Conservation (phyloP, 2,888 invertebrate genomes). For the Hydrotaea diabolus region DNA sequence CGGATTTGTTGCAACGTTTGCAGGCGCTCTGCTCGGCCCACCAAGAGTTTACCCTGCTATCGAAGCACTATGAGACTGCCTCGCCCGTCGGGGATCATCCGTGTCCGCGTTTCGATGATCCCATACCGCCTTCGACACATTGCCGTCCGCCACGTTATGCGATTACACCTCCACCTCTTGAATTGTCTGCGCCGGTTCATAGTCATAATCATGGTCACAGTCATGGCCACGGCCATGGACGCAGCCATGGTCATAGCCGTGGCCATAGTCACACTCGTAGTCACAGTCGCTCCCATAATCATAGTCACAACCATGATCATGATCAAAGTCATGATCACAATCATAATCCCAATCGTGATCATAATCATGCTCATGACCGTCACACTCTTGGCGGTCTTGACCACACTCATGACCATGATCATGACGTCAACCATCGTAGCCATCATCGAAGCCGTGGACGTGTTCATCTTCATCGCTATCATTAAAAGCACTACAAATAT, state of each 20-base stretch:
- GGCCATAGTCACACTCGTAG: not conserved
- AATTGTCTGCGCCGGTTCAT: not conserved
- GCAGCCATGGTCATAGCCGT: not conserved
- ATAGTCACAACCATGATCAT: not conserved
- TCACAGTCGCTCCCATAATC: not conserved
- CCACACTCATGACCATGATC: not conserved
- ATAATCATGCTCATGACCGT: too few relatives aligned
- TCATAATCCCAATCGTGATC: slow-evolving; percentile 14
- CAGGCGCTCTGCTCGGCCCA: slow-evolving; percentile 93
- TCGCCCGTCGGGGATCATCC: slow-evolving; percentile 80
- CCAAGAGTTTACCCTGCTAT: slow-evolving; percentile 92
- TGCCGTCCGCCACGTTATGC: slow-evolving; percentile 74
- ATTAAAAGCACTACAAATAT: slow-evolving; percentile 72
- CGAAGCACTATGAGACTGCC: slow-evolving; percentile 85
- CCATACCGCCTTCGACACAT: slow-evolving; percentile 76
- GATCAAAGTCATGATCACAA: not conserved
- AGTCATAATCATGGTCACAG: not conserved
- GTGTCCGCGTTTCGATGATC: slow-evolving; percentile 79
- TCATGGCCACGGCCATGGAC: not conserved
- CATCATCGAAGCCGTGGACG: slow-evolving; percentile 73
- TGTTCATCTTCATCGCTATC: slow-evolving; percentile 72
- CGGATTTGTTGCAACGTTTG: slow-evolving; percentile 88
- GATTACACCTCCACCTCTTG: slow-evolving; percentile 38
- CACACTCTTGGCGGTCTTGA: too few relatives aligned
- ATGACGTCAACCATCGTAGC: slow-evolving; percentile 1